A percentile compares a stretch with the other conserved stretches of the same genome.
Conservation (phyloP, 2,113 vertebrate genomes). For the Dipodomys merriami region DNA sequence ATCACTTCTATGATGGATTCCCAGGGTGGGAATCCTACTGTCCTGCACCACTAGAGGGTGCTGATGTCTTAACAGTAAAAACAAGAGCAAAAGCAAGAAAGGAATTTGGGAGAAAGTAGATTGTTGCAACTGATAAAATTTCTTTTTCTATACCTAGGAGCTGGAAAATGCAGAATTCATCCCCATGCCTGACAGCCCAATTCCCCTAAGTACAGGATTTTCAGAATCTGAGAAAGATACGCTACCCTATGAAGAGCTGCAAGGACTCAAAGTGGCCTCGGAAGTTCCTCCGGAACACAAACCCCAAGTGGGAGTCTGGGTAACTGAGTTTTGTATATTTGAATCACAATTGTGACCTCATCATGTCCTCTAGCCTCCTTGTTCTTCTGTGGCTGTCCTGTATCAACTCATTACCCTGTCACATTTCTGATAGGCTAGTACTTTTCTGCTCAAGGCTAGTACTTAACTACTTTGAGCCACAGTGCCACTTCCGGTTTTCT, state of each 20-base stretch:
- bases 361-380: background rate
- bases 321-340: conserved; percentile 77
- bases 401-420: background rate
- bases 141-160: conserved; percentile 87
- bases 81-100: background rate
- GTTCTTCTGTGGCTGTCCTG: background rate
- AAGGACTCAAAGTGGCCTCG: conserved; percentile 91
- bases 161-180: conserved; percentile 97
- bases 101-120: background rate
- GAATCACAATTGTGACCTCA: background rate
- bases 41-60: conserved; percentile 81
- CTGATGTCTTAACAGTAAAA: conserved; percentile 28
- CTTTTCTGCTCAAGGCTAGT: background rate
- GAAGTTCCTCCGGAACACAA: conserved; percentile 83
- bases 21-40: background rate
- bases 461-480: no score
- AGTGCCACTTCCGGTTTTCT: no score
- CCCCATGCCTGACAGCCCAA: conserved; percentile 92
- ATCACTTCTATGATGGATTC: background rate
- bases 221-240: conserved; percentile 87
- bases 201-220: conserved; percentile 84
- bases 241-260: conserved; percentile 90
- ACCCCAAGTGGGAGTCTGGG: conserved; percentile 81
- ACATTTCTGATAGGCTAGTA: background rate
- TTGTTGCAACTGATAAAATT: conserved; percentile 66